Conservation (phyloP, 2,797 vertebrate genomes). For the Fundulus diaphanus region DNA sequence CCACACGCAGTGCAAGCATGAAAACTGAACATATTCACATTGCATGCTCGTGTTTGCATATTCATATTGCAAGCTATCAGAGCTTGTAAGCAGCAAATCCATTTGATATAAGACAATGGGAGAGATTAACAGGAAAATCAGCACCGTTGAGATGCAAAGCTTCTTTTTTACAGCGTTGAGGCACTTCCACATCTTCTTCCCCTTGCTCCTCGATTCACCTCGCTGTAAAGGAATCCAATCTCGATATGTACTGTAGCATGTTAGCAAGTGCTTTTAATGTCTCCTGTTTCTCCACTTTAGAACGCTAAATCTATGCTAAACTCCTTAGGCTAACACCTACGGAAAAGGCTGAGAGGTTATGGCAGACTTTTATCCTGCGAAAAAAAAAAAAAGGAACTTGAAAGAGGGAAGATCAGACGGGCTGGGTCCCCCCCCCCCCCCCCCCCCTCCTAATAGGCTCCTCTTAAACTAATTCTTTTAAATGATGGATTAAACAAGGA, state of each 20-base stretch:
- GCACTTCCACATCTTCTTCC: slow-evolving; percentile 27
- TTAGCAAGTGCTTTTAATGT: slow-evolving; percentile 75
- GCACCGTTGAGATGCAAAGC: slow-evolving; percentile 28
- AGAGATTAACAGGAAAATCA: slow-evolving; percentile 51
- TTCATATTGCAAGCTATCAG: slow-evolving; percentile 24
- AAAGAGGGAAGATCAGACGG: slow-evolving; percentile 31
- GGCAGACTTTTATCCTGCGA: slow-evolving; percentile 56
- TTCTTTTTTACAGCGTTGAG: slow-evolving; percentile 32
- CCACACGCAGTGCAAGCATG: slow-evolving; percentile 1
- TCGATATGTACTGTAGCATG: slow-evolving; percentile 60
- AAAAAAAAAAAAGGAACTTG: slow-evolving; percentile 53
- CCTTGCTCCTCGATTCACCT: slow-evolving; percentile 30
- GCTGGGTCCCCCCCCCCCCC: slow-evolving; percentile 27
- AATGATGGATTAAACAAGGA: slow-evolving; percentile 71
- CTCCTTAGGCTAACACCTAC: slow-evolving; percentile 67
- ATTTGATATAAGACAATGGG: slow-evolving; percentile 52
- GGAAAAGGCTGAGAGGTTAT: slow-evolving; percentile 65
- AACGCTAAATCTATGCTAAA: slow-evolving; percentile 78
- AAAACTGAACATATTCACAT: slow-evolving; percentile 6
- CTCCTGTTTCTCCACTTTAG: slow-evolving; percentile 70
- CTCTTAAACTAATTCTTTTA: slow-evolving; percentile 66
- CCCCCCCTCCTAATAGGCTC: slow-evolving; percentile 52
- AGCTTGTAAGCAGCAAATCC: slow-evolving; percentile 39
- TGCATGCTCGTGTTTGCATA: neutral
- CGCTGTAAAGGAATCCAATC: slow-evolving; percentile 62